Conservation (phyloP, 2,888 invertebrate genomes). For the Venusia cambrica region DNA sequence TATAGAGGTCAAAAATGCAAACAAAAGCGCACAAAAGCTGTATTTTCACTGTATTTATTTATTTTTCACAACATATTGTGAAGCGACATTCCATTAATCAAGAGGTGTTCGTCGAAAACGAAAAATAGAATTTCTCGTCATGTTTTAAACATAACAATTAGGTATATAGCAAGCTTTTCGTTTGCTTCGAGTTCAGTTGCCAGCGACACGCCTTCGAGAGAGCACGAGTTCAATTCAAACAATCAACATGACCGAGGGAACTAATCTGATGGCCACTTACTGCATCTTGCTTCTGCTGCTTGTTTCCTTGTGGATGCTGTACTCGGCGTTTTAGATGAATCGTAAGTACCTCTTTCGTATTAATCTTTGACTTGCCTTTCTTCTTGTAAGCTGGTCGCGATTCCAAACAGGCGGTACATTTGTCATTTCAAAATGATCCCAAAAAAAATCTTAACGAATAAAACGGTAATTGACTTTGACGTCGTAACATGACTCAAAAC, state of each 20-base stretch:
- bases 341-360: conserved; percentile 49
- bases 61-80: conserved; percentile 20
- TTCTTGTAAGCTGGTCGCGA: no score
- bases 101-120: conserved; percentile 46
- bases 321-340: conserved; percentile 79
- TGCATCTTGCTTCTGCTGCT: conserved; percentile 83
- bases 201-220: conserved; percentile 44
- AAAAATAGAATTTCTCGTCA: conserved; percentile 56
- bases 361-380: no score
- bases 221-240: conserved; percentile 28
- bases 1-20: conserved; percentile 7
- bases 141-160: conserved; percentile 45
- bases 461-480: no score
- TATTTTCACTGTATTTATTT: no score
- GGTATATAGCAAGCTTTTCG: conserved; percentile 50
- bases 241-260: conserved; percentile 69
- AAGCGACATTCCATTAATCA: conserved; percentile 60
- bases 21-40: conserved; percentile 15
- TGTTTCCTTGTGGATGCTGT: conserved; percentile 83
- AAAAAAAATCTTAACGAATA: no score
- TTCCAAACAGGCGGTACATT: no score
- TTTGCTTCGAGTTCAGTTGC: conserved; percentile 52
- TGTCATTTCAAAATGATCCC: no score
- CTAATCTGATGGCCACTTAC: conserved; percentile 85
- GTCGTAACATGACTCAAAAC: no score